A percentile compares a stretch with the other conserved stretches of the same genome.
phyloP scores from a whole-genome alignment of 2,888 invertebrate genomes.

The Eilema depressum region DNA sequence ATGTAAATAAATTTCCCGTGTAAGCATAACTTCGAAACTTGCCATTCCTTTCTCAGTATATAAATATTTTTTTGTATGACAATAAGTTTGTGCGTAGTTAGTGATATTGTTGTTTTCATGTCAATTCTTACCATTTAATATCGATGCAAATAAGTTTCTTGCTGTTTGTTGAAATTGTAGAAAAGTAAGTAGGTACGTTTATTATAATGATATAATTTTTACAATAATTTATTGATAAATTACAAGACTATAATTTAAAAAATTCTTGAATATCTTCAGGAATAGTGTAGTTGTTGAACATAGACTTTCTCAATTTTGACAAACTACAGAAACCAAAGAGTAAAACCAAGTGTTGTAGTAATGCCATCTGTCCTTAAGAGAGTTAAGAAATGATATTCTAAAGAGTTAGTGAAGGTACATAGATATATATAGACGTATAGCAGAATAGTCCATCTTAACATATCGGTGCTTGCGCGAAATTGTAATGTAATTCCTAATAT shows the following conservation, averaged over 20 bases:
- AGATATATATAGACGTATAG: conserved; percentile 63
- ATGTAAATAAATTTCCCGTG: conserved; percentile 19
- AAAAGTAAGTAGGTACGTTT: neutral
- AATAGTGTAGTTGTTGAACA: neutral
- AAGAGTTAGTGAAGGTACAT: conserved; percentile 64
- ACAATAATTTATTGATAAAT: conserved; percentile 2
- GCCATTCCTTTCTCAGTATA: conserved; percentile 61
- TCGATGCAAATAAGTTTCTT: conserved; percentile 34
- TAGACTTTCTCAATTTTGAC: conserved; percentile 44
- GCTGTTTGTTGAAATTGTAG: conserved; percentile 45
- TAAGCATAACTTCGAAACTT: conserved; percentile 55
- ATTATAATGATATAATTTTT: neutral
- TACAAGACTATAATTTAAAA: neutral
- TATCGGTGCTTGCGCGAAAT: conserved; percentile 84
- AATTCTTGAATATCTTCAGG: neutral
- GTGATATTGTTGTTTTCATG: conserved; percentile 62
- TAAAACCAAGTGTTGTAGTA: conserved; percentile 51
- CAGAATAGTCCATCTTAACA: conserved; percentile 80
- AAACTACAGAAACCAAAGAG: conserved; percentile 43
- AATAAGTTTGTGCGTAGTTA: conserved; percentile 65
- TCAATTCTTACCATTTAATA: conserved; percentile 67
- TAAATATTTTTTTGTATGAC: conserved; percentile 60
- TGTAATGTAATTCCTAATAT: conserved; percentile 73
- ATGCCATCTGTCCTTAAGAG: conserved; percentile 76
- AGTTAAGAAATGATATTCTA: conserved; percentile 78